Evolutionary conservation across 35 echinoderm and acorn worm species (phyloP).

Genomic region (Ptychodera flava): DNA sequence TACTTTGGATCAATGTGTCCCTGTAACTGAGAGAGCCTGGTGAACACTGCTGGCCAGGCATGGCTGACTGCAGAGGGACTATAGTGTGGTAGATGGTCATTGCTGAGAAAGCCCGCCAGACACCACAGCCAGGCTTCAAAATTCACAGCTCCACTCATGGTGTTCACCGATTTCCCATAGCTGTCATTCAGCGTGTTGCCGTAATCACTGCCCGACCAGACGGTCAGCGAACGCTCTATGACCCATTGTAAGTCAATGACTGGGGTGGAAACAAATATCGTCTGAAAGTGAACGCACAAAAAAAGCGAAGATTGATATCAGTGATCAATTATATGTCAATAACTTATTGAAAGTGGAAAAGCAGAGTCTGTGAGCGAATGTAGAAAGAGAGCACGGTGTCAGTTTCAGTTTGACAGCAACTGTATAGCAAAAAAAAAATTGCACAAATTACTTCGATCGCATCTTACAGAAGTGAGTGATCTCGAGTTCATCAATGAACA

Average conservation of each 20-base stretch:
- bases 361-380: neutral
- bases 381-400: neutral
- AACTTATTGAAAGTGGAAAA: too few species aligned
- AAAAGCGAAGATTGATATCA: too few species aligned
- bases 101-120: slow-evolving; percentile 78
- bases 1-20: slow-evolving; percentile 93
- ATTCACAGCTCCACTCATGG: slow-evolving; percentile 60
- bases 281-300: too few species aligned
- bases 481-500: too few species aligned
- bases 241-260: slow-evolving; percentile 95
- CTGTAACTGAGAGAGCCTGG: slow-evolving; percentile 75
- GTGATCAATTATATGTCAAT: too few species aligned
- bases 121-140: slow-evolving; percentile 82
- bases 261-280: slow-evolving; percentile 68
- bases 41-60: slow-evolving; percentile 88
- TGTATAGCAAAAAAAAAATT: too few species aligned
- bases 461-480: too few species aligned
- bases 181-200: slow-evolving; percentile 85
- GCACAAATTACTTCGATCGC: too few species aligned
- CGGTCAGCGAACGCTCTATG: slow-evolving; percentile 80
- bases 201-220: slow-evolving; percentile 93
- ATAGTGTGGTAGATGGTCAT: slow-evolving; percentile 73
- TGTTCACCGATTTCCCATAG: slow-evolving; percentile 46
- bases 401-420: too few species aligned
- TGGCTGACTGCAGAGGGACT: slow-evolving; percentile 72